Percentiles rank a stretch among this genome's conserved stretches.
Conservation (phyloP, 1,140 invertebrate species). For the Vanessa atalanta region DNA sequence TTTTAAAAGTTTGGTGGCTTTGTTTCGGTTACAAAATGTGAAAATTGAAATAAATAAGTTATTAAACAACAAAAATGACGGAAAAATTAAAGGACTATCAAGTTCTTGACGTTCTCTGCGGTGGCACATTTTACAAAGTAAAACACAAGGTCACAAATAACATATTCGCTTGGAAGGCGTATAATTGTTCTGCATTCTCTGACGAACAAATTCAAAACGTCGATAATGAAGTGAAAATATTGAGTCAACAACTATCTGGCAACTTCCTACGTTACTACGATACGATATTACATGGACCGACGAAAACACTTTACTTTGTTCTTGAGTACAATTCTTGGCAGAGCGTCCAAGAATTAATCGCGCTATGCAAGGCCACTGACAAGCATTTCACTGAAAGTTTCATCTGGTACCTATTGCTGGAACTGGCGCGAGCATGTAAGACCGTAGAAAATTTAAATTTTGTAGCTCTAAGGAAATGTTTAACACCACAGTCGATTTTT, state of each 20-base stretch:
- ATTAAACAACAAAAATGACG: constrained; percentile 54
- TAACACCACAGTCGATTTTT: constrained; percentile 62
- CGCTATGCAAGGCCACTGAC: constrained; percentile 55
- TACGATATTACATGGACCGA: constrained; percentile 69
- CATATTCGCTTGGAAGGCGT: constrained; percentile 75
- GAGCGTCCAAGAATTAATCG: constrained; percentile 63
- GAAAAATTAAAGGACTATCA: constrained; percentile 76
- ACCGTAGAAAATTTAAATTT: constrained; percentile 56
- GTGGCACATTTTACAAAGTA: constrained; percentile 76
- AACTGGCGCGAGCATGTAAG: constrained; percentile 64
- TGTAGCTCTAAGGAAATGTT: constrained; percentile 60
- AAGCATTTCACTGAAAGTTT: constrained; percentile 70
- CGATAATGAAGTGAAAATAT: constrained; percentile 67
- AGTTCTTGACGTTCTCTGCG: constrained; percentile 74
- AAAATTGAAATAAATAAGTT: constrained; percentile 41
- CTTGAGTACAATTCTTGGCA: constrained; percentile 71
- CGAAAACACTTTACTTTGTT: constrained; percentile 75
- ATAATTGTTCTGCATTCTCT: constrained; percentile 69
- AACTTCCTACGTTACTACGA: constrained; percentile 69
- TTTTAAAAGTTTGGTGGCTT: constrained; percentile 70
- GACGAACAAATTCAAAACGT: constrained; percentile 72
- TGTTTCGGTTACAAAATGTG: constrained; percentile 74
- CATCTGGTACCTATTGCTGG: constrained; percentile 71
- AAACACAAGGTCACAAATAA: constrained; percentile 77
- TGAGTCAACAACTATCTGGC: constrained; percentile 62